Base-by-base conservation (phyloP, 2,113 vertebrate species). In the Myrmecobius fasciatus region DNA sequence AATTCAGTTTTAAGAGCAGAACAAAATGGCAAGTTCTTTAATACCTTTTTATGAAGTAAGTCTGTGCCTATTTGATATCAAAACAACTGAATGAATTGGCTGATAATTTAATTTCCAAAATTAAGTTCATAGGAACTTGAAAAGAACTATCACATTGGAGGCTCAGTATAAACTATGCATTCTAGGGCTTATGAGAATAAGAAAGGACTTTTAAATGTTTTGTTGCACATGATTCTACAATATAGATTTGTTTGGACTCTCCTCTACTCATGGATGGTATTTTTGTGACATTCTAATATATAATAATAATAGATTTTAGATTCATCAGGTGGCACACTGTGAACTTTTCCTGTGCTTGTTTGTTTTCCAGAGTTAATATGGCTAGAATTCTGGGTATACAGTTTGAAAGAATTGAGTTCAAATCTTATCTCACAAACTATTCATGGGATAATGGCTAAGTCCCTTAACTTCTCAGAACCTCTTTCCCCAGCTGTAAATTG, bases 281-380 rank as follows among this genome's bases (percentile, higher is more conserved):
- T 75, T 22, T 75, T n/a, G 4, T n/a, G 31, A 17, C 28, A 47
- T 53, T 94, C 28, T 36, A 52, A 51, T 56, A 54, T 83, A 5
- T 48, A 89, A 92, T 93, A 36, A 83, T 93, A 52, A 60, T 0
- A 25, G 53, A 47, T 3, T 20, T 75, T 43, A 90, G 20, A 91
- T 25, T 43, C 60, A 1, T 48, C 56, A 51, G 75, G 94, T 25
- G 25, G 26, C 1, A 93, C 31, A 8, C 90, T 90, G 89, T 93
- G 26, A 53, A 3, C 1, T 67, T 52, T 92, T 90, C 93, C 52
- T 52, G 52, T 94, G 46, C 89, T 88, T 31, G 48, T 95, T 96
- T 8, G 90, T 47, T 94, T 96, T 89, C 52, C 14, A n/a, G 36
- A 75, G 14, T 0, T 20, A 67, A 36, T 67, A 28, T 36, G 31